phyloP scores from a whole-genome alignment of 2,113 vertebrate species.

The Syngnathus typhle region DNA sequence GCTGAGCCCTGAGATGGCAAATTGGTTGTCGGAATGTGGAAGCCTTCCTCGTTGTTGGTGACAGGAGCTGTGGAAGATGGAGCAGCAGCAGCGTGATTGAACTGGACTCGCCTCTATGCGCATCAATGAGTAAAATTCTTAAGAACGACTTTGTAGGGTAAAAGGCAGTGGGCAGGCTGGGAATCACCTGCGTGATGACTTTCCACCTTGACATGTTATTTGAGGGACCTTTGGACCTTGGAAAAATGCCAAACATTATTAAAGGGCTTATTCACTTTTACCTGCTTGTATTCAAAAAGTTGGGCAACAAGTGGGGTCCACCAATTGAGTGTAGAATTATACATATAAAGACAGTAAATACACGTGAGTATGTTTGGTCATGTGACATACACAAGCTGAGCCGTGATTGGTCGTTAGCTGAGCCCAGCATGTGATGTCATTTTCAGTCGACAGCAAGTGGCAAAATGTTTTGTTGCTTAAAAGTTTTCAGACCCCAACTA shows the following conservation, averaged over 20 bases:
- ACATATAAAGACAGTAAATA: no score
- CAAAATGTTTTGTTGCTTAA: background rate
- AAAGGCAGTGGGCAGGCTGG: conserved; percentile 1
- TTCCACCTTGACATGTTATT: background rate
- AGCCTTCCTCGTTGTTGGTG: conserved; percentile 1
- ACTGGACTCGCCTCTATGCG: conserved; percentile 2
- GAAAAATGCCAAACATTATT: background rate
- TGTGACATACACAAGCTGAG: no score
- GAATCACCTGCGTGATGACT: background rate
- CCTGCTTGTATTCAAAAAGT: background rate
- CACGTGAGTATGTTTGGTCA: no score
- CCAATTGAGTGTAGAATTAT: background rate
- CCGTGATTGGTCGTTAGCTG: no score
- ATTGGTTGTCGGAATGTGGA: conserved; percentile 10
- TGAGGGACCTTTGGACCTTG: background rate
- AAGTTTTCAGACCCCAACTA: background rate
- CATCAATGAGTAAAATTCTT: conserved; percentile 6
- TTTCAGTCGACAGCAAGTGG: background rate
- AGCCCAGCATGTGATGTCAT: no score
- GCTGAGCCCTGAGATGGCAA: conserved; percentile 7
- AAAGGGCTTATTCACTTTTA: background rate
- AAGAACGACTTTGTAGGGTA: background rate
- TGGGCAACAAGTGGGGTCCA: background rate
- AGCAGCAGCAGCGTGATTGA: conserved; percentile 4
- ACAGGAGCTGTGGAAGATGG: conserved; percentile 7